Evolutionary conservation across 2,797 vertebrate species (phyloP), one percentile per base, ranked within the genome.

Genomic region (Macrochelys suwanniensis): DNA sequence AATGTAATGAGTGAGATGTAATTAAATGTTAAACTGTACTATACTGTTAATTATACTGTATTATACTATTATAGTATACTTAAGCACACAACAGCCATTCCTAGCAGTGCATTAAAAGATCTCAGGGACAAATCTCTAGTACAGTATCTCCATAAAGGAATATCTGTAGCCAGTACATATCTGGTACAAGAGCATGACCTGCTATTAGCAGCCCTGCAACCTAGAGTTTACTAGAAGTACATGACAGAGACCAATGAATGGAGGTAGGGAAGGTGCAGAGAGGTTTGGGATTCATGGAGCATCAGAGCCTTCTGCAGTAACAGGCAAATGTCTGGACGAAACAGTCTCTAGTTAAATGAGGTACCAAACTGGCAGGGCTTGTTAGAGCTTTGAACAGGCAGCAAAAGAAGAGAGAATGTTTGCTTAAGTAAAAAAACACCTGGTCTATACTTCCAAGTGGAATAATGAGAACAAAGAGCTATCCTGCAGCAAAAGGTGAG

Each of bases 391-490:
- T 92, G 89, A 10, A 4, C 23, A 56, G 42, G 54, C 23, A 79
- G 59, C 37, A 85, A 89, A 61, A 84, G 71, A 74, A 68, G 49
- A 96, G 85, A 89, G 13, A 82, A 61, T 13, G 93, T 51, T 76
- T 0, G 2, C 74, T 85, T 94, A 77, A 94, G 80, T 85, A 88
- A 71, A 91, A 88, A 77, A 54, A 42, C n/a, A 74, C 91, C 53
- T 94, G 89, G 87, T 23, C 42, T 45, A 42, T 89, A 89, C 86
- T 91, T 74, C 71, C 59, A 82, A 71, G 54, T 59, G 94, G 90
- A 56, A 80, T 87, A 95, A 92, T 89, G 86, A 92, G 95, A 89
- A 89, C 74, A 95, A 76, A 88, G 71, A 94, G 45, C 71, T 15
- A 31, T 96, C 80, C 88, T 53, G 42, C 83, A 10, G 76, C 80